Base-by-base conservation (phyloP, 2,797 vertebrate genomes). In the Oryzias sinensis region DNA sequence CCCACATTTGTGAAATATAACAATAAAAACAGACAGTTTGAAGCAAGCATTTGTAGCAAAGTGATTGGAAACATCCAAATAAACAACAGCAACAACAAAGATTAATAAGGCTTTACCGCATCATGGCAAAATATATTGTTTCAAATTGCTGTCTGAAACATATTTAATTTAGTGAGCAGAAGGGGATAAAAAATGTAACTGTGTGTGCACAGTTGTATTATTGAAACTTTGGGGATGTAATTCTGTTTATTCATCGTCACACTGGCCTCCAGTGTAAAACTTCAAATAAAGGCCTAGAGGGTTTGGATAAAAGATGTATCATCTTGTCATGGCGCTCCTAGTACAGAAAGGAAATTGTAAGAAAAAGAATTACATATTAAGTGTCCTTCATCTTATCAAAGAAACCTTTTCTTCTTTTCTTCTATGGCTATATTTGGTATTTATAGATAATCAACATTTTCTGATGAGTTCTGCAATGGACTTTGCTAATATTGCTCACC, bases 1-100 rank as follows among this genome's bases (percentile, higher is more conserved):
- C 15, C 43, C 54, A 57, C 61, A 59, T 66, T 80, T 62, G 65
- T 62, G 62, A 69, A 48, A 52, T 47, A 50, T 61, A 73, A 65
- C 62, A 53, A 47, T 61, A 56, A 0, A 3, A 46, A 49, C 55
- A 57, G 51, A 41, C 48, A 70, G 74, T 84, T 83, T 80, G 72
- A 73, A 69, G 62, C 54, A 45, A 57, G 61, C 68, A 68, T 22
- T 22, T 22, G 20, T 22, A 22, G 20, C 20, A 57, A 54, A 62
- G 49, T 33, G 18, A 76, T 73, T 59, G 46, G 8, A 60, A 59
- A 73, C 44, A 69, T 11, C 4, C 33, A 11, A 37, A 83, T 74
- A 43, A 68, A 49, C 20, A 17, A 22, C 20, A n/a, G n/a, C n/a
- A 18, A 49, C 14, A 43, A 24, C 20, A 24, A 43, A 9, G 16